Base-by-base conservation (phyloP, 2,113 vertebrate genomes). In the Dendropsophus ebraccatus region DNA sequence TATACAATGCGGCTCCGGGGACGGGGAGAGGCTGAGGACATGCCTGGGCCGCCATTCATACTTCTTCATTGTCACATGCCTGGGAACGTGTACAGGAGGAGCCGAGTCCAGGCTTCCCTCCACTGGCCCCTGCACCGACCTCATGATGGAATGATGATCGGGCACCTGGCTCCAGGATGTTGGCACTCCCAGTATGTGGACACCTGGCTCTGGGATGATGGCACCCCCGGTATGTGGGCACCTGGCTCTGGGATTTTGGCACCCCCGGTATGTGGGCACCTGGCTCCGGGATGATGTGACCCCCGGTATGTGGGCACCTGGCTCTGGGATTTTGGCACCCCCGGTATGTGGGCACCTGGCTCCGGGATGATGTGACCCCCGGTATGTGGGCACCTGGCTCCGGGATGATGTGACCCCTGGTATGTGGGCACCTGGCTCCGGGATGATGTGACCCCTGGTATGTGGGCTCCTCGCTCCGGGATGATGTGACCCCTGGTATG, bases 31-130 rank as follows among this genome's bases (percentile, higher is more conserved):
- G n/a, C n/a, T 17, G 73, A 32, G 72, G 45, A 35, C 83, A 60
- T 19, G 2, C 1, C 25, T 49, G 52, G 74, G 54, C 0, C 45
- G 83, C 74, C 6, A 0, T 62, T 87, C 89, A 58, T 32, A 45
- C 75, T 2, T 85, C 25, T 69, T 74, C 19, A 77, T 83, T 87
- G 85, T 77, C 35, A 84, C 73, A 0, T 84, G 87, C 90, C 80
- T 0, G 12, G 14, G 5, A 84, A 87, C 88, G 89, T 74, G 32
- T 50, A 52, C 82, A 74, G 73, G 49, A 14, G 67, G 54, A n/a
- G 11, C 67, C 19, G 69, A 28, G 41, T 67, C 1, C 25, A 47
- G 50, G 69, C 9, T 32, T 56, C 11, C 54, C 41, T 41, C 41
- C 41, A 81, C 50, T 41, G 47, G 41, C 16, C 30, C 37, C 11